Evolutionary conservation across 2,888 invertebrate genomes (phyloP).

Genomic region (Saturnia pavonia): DNA sequence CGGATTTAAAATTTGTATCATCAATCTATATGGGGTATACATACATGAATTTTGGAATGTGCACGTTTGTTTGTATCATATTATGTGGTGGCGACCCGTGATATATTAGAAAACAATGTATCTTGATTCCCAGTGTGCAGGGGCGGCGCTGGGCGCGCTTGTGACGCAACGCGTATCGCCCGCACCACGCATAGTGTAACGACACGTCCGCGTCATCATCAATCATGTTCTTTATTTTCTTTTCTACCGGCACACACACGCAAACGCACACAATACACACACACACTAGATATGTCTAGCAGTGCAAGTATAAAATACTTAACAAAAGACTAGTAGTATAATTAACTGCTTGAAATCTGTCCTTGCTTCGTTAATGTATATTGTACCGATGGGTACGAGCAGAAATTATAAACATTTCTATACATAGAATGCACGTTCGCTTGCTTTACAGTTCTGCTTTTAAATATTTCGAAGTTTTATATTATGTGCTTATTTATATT

Average conservation of each 20-base stretch:
- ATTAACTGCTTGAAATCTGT: not conserved
- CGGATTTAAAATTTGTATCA: not conserved
- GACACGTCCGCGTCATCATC: not conserved
- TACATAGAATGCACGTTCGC: not conserved
- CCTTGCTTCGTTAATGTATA: not conserved
- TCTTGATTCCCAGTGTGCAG: not conserved
- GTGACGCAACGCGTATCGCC: not conserved
- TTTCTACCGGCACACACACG: not conserved
- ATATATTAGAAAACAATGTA: not conserved
- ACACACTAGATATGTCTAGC: not conserved
- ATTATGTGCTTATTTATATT: too few species aligned
- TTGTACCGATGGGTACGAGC: not conserved
- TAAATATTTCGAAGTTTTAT: not conserved
- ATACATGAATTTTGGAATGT: not conserved
- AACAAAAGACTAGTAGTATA: not conserved
- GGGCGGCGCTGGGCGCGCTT: not conserved
- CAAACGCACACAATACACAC: not conserved
- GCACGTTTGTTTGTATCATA: not conserved
- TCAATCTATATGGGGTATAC: too few species aligned
- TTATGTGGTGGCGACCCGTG: too few species aligned
- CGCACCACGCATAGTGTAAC: not conserved
- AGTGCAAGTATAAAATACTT: not conserved
- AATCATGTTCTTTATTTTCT: slow-evolving; percentile 2
- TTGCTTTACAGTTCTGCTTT: not conserved
- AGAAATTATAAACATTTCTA: not conserved